phyloP scores from a whole-genome alignment of 2,113 vertebrate species.

The Scopus umbretta region DNA sequence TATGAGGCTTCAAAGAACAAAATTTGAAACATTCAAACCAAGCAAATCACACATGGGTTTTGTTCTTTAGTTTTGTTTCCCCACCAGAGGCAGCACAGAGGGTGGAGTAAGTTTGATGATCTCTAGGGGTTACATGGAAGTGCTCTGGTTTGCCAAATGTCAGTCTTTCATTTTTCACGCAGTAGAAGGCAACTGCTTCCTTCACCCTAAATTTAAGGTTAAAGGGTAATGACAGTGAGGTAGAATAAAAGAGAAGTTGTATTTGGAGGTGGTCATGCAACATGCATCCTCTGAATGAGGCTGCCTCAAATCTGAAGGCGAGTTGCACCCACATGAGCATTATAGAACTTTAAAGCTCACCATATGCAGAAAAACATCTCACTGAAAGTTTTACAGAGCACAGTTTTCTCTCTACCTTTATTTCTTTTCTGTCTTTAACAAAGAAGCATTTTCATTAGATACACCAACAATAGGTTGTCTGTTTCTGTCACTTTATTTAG shows the following conservation, averaged over 20 bases:
- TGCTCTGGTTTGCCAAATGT: background rate
- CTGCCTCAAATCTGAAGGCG: background rate
- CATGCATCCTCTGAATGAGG: background rate
- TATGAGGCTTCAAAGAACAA: slow-evolving; percentile 14
- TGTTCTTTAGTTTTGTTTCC: background rate
- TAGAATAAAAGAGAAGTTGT: background rate
- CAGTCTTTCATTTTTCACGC: background rate
- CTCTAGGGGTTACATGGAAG: background rate
- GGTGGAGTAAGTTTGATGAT: background rate
- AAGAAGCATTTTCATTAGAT: background rate
- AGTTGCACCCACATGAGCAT: background rate
- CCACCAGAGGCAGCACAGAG: background rate
- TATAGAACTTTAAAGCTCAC: background rate
- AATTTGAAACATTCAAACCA: background rate
- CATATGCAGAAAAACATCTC: background rate
- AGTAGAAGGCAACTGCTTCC: background rate
- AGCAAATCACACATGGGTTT: background rate
- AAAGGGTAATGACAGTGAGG: background rate
- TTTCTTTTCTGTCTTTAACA: background rate
- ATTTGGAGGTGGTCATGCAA: background rate
- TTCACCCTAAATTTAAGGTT: background rate
- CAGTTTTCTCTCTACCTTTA: background rate
- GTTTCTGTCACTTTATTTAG: background rate
- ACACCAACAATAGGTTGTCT: background rate
- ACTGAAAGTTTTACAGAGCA: background rate